Conservation (phyloP, 2,113 vertebrate genomes). For the Antechinus flavipes region DNA sequence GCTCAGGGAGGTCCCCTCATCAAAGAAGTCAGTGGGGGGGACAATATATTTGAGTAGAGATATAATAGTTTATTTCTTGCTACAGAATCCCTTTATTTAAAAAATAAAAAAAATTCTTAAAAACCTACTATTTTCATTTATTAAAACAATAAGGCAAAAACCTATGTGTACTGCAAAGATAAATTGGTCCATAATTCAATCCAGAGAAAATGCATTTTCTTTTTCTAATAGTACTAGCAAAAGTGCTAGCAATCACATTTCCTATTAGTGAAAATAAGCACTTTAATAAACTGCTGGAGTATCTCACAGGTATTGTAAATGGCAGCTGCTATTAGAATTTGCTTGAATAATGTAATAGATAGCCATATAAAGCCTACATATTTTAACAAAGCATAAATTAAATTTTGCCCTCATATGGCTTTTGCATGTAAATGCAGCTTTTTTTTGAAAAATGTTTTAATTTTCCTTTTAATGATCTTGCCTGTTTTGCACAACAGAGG, state of each 20-base stretch:
- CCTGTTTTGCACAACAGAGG: slow-evolving; percentile 34
- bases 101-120: neutral
- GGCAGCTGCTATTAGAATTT: slow-evolving; percentile 42
- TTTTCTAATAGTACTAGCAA: slow-evolving; percentile 45
- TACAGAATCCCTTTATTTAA: slow-evolving; percentile 46
- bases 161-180: slow-evolving; percentile 33
- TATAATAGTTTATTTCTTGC: neutral
- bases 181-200: slow-evolving; percentile 55
- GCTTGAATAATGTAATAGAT: slow-evolving; percentile 54
- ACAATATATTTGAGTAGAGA: neutral
- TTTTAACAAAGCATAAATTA: slow-evolving; percentile 60
- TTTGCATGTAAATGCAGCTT: slow-evolving; percentile 49
- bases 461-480: slow-evolving; percentile 49
- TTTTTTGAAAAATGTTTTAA: slow-evolving; percentile 65
- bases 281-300: slow-evolving; percentile 57
- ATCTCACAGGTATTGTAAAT: slow-evolving; percentile 66
- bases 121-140: slow-evolving; percentile 23
- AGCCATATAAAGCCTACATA: slow-evolving; percentile 23
- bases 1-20: neutral
- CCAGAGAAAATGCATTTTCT: slow-evolving; percentile 49
- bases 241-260: slow-evolving; percentile 41
- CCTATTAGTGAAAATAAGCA: slow-evolving; percentile 54
- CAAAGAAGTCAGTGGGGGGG: neutral
- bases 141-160: slow-evolving; percentile 61
- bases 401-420: slow-evolving; percentile 31